These are phyloP conservation scores for Thaumetopoea pityocampa DNA, from an alignment of 1,140 invertebrate species.

Conservation along the genomic window DNA sequence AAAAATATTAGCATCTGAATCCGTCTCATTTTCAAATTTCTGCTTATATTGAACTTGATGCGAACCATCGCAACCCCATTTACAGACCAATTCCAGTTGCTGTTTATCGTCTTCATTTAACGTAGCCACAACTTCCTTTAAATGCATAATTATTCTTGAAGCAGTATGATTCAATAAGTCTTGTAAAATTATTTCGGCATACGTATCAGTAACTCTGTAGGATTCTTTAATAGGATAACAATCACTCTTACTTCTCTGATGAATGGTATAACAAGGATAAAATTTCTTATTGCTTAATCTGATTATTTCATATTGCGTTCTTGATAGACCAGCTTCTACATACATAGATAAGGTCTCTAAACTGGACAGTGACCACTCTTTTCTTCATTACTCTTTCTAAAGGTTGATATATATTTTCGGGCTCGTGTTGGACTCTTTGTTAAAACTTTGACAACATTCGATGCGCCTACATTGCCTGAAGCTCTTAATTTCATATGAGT, in stretches of 20 bases:
- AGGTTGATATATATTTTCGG: neutral
- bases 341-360: neutral
- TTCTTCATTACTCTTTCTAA: neutral
- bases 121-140: constrained; percentile 1
- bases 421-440: neutral
- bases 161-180: constrained; percentile 4
- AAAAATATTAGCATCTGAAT: constrained; percentile 35
- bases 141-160: neutral
- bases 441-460: neutral
- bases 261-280: constrained; percentile 1
- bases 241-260: neutral
- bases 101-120: too few relatives aligned
- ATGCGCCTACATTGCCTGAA: neutral
- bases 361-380: neutral
- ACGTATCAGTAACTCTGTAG: neutral
- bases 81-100: too few relatives aligned
- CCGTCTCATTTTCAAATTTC: constrained; percentile 28
- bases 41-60: too few relatives aligned
- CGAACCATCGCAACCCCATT: too few relatives aligned
- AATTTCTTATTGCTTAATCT: neutral
- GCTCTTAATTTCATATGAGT: neutral
- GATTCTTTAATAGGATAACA: neutral
- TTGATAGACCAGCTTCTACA: neutral
- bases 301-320: neutral
- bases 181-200: constrained; percentile 3